These are phyloP conservation scores for Hyperopisus bebe DNA, from an alignment of 2,113 vertebrate genomes.

Conservation along the genomic window DNA sequence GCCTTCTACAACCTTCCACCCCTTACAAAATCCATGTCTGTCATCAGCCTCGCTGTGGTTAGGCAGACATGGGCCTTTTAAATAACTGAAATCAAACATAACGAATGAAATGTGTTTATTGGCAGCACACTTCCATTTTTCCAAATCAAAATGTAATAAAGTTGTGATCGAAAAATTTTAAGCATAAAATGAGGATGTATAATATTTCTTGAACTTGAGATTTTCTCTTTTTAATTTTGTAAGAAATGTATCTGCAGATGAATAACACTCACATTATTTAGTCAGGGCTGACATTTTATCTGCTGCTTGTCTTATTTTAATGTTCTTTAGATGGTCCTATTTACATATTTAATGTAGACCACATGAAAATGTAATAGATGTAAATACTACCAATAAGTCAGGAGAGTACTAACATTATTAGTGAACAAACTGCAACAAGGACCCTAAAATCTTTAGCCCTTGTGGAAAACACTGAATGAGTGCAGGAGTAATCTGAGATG, in stretches of 20 bases:
- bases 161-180: not conserved
- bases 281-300: not conserved
- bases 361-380: not conserved
- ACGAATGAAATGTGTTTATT: conserved; percentile 1
- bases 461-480: not conserved
- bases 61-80: not conserved
- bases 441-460: not conserved
- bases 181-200: not conserved
- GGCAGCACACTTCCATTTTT: not conserved
- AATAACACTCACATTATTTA: not conserved
- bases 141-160: conserved; percentile 5
- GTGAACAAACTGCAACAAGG: not conserved
- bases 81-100: conserved; percentile 1
- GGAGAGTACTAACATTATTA: not conserved
- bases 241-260: not conserved
- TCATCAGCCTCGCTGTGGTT: not conserved
- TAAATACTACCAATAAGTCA: not conserved
- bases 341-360: not conserved
- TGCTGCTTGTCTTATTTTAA: not conserved
- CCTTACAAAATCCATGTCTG: conserved; percentile 28
- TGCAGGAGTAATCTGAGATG: not conserved
- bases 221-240: not conserved
- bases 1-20: conserved; percentile 38
- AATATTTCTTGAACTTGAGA: not conserved
- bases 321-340: not conserved